Evolutionary conservation across 2,113 vertebrate species (phyloP).

Genomic region (Rhea pennata): DNA sequence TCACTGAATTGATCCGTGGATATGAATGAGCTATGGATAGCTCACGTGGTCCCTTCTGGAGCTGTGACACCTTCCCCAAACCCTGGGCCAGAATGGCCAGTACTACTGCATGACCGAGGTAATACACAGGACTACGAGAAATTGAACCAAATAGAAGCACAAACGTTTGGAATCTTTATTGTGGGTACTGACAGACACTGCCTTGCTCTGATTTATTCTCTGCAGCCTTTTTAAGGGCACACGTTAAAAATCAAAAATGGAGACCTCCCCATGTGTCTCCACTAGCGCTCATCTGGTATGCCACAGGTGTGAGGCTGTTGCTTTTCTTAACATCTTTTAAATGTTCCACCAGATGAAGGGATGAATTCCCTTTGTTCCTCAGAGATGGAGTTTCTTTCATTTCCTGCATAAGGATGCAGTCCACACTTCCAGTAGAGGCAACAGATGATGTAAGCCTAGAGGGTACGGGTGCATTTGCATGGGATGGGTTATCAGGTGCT

Average conservation of each 20-base stretch:
- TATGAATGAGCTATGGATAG: not conserved
- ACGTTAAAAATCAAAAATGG: too few species aligned
- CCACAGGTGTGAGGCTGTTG: conserved; percentile 62
- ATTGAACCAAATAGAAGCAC: not conserved
- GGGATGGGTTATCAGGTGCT: conserved; percentile 12
- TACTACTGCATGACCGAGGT: not conserved
- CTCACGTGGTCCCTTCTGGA: not conserved
- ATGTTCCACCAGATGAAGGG: conserved; percentile 62
- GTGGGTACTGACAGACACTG: conserved; percentile 6
- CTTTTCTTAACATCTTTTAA: conserved; percentile 64
- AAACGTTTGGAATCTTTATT: not conserved
- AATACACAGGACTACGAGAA: not conserved
- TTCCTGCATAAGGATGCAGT: conserved; percentile 66
- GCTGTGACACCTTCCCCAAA: not conserved
- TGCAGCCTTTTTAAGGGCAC: conserved; percentile 31
- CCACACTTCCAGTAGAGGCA: conserved; percentile 37
- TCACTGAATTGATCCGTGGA: not conserved
- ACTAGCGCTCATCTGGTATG: conserved; percentile 31
- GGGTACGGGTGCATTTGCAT: conserved; percentile 27
- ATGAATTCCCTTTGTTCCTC: conserved; percentile 66
- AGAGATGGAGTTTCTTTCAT: conserved; percentile 57
- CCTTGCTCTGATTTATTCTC: not conserved
- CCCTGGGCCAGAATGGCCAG: not conserved
- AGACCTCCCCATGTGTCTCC: conserved; percentile 36
- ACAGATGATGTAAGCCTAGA: conserved; percentile 56